Evolutionary conservation across 2,113 vertebrate genomes (phyloP).

Genomic region (Hypanus sabinus): DNA sequence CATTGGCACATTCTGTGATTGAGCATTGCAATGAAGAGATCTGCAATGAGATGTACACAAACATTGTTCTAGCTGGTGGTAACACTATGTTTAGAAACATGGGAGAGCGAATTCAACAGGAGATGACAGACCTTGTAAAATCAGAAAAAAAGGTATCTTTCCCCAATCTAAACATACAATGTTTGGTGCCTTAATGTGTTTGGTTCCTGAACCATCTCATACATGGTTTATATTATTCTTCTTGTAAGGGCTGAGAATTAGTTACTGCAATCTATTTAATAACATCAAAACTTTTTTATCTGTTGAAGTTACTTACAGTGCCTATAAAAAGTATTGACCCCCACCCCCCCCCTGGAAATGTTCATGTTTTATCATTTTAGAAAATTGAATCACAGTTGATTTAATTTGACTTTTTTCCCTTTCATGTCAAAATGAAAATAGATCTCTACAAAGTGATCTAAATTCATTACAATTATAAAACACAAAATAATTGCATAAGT

Average conservation of each 20-base stretch:
- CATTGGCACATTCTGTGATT: constrained; percentile 31
- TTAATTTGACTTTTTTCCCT: no score
- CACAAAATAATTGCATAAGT: no score
- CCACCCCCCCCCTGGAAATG: no score
- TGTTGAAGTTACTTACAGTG: not conserved
- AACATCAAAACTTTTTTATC: not conserved
- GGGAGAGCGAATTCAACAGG: constrained; percentile 19
- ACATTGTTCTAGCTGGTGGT: constrained; percentile 28
- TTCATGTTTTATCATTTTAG: no score
- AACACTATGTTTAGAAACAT: constrained; percentile 28
- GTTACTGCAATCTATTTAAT: not conserved
- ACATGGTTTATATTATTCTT: not conserved
- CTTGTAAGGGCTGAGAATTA: not conserved
- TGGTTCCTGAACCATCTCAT: not conserved
- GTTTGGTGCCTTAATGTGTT: not conserved
- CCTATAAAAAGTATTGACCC: no score
- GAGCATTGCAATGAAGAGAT: not conserved
- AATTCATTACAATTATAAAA: no score
- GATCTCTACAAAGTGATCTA: no score
- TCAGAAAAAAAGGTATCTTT: not conserved
- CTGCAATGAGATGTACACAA: not conserved
- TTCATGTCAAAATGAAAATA: no score
- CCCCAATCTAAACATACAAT: not conserved
- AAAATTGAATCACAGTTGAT: no score
- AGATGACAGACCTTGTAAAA: not conserved